phyloP scores from a whole-genome alignment of 2,888 invertebrate species.

The Pilophorus perplexus region DNA sequence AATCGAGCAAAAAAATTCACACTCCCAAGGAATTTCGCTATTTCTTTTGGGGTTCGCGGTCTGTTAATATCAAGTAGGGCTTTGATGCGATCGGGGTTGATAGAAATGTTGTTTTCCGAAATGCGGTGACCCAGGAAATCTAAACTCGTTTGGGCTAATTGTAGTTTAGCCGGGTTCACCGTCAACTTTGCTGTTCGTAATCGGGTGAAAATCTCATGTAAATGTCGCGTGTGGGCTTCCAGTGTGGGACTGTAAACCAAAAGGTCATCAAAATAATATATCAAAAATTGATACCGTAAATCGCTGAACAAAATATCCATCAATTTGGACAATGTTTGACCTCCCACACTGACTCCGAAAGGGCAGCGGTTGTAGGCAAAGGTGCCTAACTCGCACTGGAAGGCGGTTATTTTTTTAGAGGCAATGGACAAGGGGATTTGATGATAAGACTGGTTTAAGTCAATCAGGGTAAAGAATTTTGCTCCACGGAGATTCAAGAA shows the following conservation, averaged over 20 bases:
- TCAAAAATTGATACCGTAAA: conserved; percentile 41
- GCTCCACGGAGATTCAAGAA: conserved; percentile 22
- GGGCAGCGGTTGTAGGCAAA: conserved; percentile 40
- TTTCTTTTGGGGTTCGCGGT: too few species aligned
- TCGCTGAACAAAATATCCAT: conserved; percentile 42
- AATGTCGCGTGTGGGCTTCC: conserved; percentile 33
- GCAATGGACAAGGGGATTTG: conserved; percentile 29
- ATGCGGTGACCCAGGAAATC: conserved; percentile 40
- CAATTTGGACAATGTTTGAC: conserved; percentile 40
- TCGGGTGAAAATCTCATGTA: conserved; percentile 42
- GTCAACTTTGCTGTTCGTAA: too few species aligned
- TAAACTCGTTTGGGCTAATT: conserved; percentile 29
- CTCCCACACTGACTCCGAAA: conserved; percentile 39
- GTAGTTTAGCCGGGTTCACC: conserved; percentile 46
- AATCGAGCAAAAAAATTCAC: too few species aligned
- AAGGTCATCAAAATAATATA: conserved; percentile 45
- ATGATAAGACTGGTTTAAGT: conserved; percentile 41
- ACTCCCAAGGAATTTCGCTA: too few species aligned
- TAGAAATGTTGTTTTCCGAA: conserved; percentile 33
- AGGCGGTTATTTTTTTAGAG: conserved; percentile 31
- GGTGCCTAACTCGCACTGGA: conserved; percentile 24
- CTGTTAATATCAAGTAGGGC: too few species aligned
- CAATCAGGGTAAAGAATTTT: conserved; percentile 35
- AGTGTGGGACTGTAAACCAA: conserved; percentile 38
- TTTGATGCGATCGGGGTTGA: conserved; percentile 46